Base-by-base conservation (phyloP, 2,888 invertebrate species). In the Rhamnusium bicolor region DNA sequence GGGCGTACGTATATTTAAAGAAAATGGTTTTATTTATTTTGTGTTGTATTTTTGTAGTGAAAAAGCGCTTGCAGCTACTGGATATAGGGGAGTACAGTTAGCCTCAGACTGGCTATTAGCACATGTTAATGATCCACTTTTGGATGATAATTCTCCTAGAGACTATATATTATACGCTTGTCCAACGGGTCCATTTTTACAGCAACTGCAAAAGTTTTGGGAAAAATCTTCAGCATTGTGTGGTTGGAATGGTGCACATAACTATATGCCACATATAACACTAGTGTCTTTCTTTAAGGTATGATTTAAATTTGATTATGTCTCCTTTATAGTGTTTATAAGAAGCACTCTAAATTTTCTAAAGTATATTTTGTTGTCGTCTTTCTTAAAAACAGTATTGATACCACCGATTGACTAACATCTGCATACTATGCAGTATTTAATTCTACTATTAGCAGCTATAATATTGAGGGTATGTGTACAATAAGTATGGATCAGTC, bases 21-120 rank as follows among this genome's bases (percentile, higher is more conserved):
- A 21, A 47, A 27, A 19, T 60, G 18, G n/a, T 18, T 49, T 71
- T 18, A 46, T 68, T 18, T 56, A 53, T 40, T 18, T 19, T 66
- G 8, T n/a, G 14, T 69, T 56, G 19, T n/a, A 53, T 65, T 73
- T 19, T 46, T 89, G 67, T 85, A 96, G 96, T 51, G 93, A 96
- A 85, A 97, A 96, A 86, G 96, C 97, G 4, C 88, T 97, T 74
- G 96, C 96, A 14, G 96, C 96, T 8, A 97, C 97, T 2, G 97
- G 97, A 16, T 93, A 96, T 86, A 91, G 94, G 72, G 95, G 96
- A 75, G 95, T 96, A 24, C 96, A 96, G 87, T 89, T 96, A 74
- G 97, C 97, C 7, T 95, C 96, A 0, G 96, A 97, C 85, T 97
- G 97, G 97, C 89, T 97, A 10, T 87, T 97, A 73, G 95, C 96